Percentiles rank a stretch among this genome's conserved stretches.
These are phyloP conservation scores for Holotrichia oblita DNA, from an alignment of 1,140 invertebrate genomes.

Conservation along the genomic window DNA sequence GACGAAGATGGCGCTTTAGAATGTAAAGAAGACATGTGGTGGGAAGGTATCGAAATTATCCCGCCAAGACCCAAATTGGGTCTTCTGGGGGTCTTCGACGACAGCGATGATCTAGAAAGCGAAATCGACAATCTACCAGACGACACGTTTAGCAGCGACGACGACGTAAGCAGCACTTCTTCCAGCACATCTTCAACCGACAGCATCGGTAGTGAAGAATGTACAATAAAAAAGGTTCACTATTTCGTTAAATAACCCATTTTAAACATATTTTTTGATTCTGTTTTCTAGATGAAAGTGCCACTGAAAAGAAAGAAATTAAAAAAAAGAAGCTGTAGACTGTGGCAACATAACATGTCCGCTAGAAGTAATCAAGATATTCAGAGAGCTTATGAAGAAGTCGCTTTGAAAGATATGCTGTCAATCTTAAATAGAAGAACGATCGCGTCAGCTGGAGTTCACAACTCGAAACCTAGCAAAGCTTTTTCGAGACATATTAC, in stretches of 20 bases:
- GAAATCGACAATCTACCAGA: slow-evolving; percentile 32
- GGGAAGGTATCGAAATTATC: slow-evolving; percentile 73
- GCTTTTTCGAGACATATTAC: slow-evolving; percentile 54
- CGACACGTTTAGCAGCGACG: slow-evolving; percentile 43
- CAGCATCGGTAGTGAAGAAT: slow-evolving; percentile 38
- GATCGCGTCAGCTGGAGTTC: slow-evolving; percentile 48
- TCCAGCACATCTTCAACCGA: slow-evolving; percentile 46
- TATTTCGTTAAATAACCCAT: not conserved
- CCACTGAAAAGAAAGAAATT: not conserved
- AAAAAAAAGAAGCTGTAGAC: slow-evolving; percentile 59
- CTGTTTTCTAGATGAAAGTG: not conserved
- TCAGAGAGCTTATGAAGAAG: slow-evolving; percentile 83
- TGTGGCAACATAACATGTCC: slow-evolving; percentile 77
- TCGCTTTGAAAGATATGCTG: slow-evolving; percentile 73
- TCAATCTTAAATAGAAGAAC: slow-evolving; percentile 67
- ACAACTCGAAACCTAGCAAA: not conserved
- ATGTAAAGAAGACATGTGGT: slow-evolving; percentile 69
- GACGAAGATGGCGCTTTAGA: slow-evolving; percentile 63
- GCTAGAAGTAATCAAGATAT: slow-evolving; percentile 86
- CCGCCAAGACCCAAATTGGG: slow-evolving; percentile 70
- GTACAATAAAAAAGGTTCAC: slow-evolving; percentile 30
- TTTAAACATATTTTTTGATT: slow-evolving; percentile 10
- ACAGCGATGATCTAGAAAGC: slow-evolving; percentile 42
- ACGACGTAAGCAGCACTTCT: slow-evolving; percentile 46
- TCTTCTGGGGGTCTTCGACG: slow-evolving; percentile 65